phyloP scores from a whole-genome alignment of 2,888 invertebrate species.

The Xestoiulus laeticollis region DNA sequence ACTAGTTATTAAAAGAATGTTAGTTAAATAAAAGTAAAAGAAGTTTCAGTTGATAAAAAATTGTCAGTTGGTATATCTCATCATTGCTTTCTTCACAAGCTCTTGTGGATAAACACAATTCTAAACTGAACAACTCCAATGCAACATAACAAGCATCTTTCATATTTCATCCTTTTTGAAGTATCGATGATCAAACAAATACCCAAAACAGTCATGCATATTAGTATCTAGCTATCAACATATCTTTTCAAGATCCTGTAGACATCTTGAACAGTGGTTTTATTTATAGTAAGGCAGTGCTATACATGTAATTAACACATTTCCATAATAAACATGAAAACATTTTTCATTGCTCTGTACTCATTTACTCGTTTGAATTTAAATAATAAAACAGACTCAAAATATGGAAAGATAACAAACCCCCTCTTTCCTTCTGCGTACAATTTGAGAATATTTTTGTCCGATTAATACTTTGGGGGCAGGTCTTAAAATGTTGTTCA shows the following conservation, averaged over 20 bases:
- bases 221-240: not conserved
- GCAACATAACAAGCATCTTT: too few relatives aligned
- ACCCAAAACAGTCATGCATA: not conserved
- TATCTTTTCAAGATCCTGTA: not conserved
- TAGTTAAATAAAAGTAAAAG: too few relatives aligned
- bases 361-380: not conserved
- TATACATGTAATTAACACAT: constrained; percentile 47
- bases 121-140: too few relatives aligned
- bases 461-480: not conserved
- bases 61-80: too few relatives aligned
- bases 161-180: not conserved
- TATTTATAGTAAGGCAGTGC: constrained; percentile 48
- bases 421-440: not conserved
- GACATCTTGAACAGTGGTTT: constrained; percentile 44
- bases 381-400: not conserved
- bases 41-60: too few relatives aligned
- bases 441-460: not conserved
- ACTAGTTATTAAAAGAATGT: too few relatives aligned
- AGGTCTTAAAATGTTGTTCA: not conserved
- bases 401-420: not conserved
- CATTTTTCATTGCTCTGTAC: constrained; percentile 39
- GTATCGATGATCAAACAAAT: not conserved
- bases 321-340: constrained; percentile 41
- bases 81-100: too few relatives aligned
- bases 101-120: not conserved